A percentile compares a stretch with the other conserved stretches of the same genome.
phyloP scores from a whole-genome alignment of 1,140 invertebrate genomes.

The Drosophila murphyi region DNA sequence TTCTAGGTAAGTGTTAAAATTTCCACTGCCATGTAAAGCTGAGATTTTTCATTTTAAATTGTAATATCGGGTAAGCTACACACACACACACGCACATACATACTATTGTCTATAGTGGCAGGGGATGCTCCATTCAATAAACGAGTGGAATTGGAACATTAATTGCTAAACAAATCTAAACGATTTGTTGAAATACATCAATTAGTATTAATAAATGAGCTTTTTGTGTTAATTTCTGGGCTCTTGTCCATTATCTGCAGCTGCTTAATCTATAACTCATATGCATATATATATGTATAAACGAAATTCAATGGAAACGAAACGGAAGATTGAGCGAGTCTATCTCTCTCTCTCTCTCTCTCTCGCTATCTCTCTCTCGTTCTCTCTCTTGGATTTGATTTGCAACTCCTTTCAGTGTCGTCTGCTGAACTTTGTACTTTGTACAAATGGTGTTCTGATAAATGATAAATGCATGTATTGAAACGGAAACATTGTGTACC shows the following conservation, averaged over 20 bases:
- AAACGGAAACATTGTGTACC: background rate
- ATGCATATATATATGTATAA: background rate
- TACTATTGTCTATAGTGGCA: background rate
- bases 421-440: slow-evolving; percentile 30
- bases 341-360: too few relatives aligned
- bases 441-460: slow-evolving; percentile 16
- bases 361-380: too few relatives aligned
- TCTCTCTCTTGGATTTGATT: slow-evolving; percentile 4
- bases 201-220: background rate
- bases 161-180: background rate
- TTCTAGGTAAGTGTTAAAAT: slow-evolving; percentile 72
- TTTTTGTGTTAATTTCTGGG: background rate
- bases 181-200: background rate
- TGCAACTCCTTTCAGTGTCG: background rate
- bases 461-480: slow-evolving; percentile 7
- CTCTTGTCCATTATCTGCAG: background rate
- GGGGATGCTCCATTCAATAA: background rate
- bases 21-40: slow-evolving; percentile 6
- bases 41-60: background rate
- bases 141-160: slow-evolving; percentile 22
- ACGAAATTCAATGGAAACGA: too few relatives aligned
- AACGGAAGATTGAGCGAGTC: too few relatives aligned
- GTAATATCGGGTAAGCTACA: slow-evolving; percentile 60
- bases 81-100: slow-evolving; percentile 28
- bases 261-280: background rate